Conservation (phyloP, 2,113 vertebrate species). For the Peromyscus maniculatus region DNA sequence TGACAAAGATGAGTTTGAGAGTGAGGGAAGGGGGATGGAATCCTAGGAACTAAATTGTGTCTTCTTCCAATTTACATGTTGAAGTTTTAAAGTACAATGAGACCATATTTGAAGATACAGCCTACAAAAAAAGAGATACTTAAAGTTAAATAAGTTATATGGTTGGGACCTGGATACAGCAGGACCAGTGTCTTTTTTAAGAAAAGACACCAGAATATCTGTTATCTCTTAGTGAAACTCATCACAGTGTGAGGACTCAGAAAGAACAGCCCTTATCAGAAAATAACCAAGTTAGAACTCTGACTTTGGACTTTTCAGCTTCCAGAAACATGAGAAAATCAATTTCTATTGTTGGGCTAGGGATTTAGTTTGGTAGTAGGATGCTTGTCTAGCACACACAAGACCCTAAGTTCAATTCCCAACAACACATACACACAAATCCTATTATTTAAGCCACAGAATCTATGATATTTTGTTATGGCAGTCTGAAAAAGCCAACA, state of each 20-base stretch:
- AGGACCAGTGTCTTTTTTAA: not conserved
- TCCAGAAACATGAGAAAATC: slow-evolving; percentile 20
- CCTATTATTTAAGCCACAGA: not conserved
- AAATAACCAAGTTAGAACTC: not conserved
- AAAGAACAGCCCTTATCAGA: slow-evolving; percentile 20
- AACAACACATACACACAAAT: not conserved
- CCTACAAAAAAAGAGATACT: not conserved
- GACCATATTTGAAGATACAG: not conserved
- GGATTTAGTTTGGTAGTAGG: not conserved
- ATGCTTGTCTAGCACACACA: not conserved
- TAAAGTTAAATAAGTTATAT: not conserved
- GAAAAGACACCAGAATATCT: not conserved
- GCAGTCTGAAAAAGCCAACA: not conserved
- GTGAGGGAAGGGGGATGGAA: not conserved
- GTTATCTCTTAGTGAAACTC: not conserved
- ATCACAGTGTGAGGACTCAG: not conserved
- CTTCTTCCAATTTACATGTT: not conserved
- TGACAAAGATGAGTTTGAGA: not conserved
- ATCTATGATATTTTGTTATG: not conserved
- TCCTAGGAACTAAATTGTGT: not conserved
- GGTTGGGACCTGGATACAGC: not conserved
- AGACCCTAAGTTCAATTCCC: not conserved
- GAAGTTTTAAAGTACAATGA: not conserved
- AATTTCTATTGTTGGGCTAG: not conserved
- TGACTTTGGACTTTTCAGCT: not conserved